Base-by-base conservation (phyloP, 2,113 vertebrate species). In the Ciconia stormi region DNA sequence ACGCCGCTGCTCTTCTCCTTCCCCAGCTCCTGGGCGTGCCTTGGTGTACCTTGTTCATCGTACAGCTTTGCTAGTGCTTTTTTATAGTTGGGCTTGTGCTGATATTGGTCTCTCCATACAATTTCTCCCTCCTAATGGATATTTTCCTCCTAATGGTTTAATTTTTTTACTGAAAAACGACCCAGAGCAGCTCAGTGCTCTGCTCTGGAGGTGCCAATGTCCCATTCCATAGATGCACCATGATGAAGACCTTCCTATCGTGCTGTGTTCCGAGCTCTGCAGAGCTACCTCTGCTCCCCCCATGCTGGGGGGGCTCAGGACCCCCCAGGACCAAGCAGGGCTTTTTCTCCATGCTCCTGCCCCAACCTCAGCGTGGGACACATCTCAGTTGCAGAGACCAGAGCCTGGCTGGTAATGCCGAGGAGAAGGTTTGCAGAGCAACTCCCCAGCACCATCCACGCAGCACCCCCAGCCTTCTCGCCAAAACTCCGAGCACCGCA, bases 41-140 rank as follows among this genome's bases (percentile, higher is more conserved):
- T n/a, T 16, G 27, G 11, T 27, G 11, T 2, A 2, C 30, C 66
- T 38, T 5, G 11, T 11, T 12, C 85, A 26, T 29, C 3, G 0
- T 0, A 12, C 2, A 1, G 16, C 65, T 62, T 21, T 5, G 34
- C 10, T 3, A 5, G 13, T 4, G 47, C 36, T 82, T 16, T 5
- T 10, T 44, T 47, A 10, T 4, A 25, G 46, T 1, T 5, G 20
- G 27, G 27, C 10, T 79, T 67, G 20, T 34, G 32, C 47, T 5
- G 25, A 6, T 32, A 23, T 7, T 13, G 38, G 11, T 49, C 17
- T 61, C 9, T 67, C 44, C 8, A 13, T 16, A 29, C 6, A 3
- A 23, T 30, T 72, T 66, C 40, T 63, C 77, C 44, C 26, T 47
- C 38, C 53, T 53, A 34, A n/a, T 56, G 18, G 32, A 26, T 38